Evolutionary conservation across 1,140 invertebrate species (phyloP).

Genomic region (Rhopalosiphum maidis): DNA sequence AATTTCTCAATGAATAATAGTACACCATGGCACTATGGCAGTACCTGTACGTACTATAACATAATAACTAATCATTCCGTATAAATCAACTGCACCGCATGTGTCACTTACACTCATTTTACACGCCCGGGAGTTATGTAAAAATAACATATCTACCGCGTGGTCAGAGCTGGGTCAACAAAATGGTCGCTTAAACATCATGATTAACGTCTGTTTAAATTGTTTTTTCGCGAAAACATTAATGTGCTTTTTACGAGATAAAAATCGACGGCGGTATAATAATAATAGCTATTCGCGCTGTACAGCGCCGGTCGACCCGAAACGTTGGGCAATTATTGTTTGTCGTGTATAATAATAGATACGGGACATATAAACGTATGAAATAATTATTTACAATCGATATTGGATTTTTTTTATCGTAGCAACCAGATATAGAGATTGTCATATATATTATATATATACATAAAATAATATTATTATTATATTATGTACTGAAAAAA

Average conservation of each 20-base stretch:
- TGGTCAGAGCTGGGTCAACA: not conserved
- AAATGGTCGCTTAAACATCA: not conserved
- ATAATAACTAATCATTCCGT: conserved; percentile 12
- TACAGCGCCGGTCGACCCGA: not conserved
- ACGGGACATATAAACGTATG: not conserved
- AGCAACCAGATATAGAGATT: not conserved
- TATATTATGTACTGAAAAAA: not conserved
- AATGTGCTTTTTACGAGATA: conserved; percentile 21
- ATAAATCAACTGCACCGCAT: conserved; percentile 1
- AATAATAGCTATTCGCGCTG: not conserved
- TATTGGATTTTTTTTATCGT: not conserved
- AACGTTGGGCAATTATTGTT: conserved; percentile 18
- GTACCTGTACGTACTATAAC: not conserved
- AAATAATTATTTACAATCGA: conserved; percentile 40
- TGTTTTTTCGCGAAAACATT: conserved; percentile 22
- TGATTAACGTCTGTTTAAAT: conserved; percentile 28
- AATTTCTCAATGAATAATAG: conserved; percentile 10
- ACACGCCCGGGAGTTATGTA: not conserved
- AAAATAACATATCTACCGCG: not conserved
- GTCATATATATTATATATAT: not conserved
- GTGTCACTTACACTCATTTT: conserved; percentile 7
- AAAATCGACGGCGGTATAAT: conserved; percentile 8
- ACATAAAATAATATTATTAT: too few relatives aligned
- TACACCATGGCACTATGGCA: not conserved
- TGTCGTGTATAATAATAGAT: not conserved